Percentiles rank a stretch among this genome's conserved stretches.
Evolutionary conservation across 2,797 vertebrate genomes (phyloP).

Genomic region (Eurystomus glaucurus): DNA sequence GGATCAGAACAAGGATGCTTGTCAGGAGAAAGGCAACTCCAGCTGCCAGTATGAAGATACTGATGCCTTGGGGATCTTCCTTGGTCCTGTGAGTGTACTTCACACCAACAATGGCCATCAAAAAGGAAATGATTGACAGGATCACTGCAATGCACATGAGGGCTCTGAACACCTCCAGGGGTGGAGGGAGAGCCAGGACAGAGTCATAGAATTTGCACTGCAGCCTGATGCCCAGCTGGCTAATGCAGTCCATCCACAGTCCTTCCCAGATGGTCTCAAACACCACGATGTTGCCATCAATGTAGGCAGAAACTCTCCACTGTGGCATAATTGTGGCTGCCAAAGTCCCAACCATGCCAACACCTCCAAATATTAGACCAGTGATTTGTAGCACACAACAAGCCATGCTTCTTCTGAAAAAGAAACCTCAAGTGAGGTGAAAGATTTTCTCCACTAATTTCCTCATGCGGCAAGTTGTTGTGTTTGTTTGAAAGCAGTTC

Average conservation of each 20-base stretch:
- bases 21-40: slow-evolving; percentile 89
- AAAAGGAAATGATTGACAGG: slow-evolving; percentile 83
- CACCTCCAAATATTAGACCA: slow-evolving; percentile 85
- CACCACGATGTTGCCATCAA: slow-evolving; percentile 92
- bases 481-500: neutral
- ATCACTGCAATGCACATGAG: slow-evolving; percentile 88
- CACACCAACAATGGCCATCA: slow-evolving; percentile 87
- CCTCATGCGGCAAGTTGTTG: neutral
- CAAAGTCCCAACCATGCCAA: slow-evolving; percentile 88
- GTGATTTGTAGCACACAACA: slow-evolving; percentile 84
- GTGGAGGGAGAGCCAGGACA: slow-evolving; percentile 82
- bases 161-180: slow-evolving; percentile 87
- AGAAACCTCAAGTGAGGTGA: neutral
- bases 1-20: slow-evolving; percentile 87
- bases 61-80: slow-evolving; percentile 75
- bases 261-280: slow-evolving; percentile 94
- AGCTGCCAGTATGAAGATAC: slow-evolving; percentile 81
- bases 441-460: neutral
- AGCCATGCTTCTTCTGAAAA: slow-evolving; percentile 68
- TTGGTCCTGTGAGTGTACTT: slow-evolving; percentile 84
- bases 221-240: slow-evolving; percentile 88
- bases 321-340: slow-evolving; percentile 93
- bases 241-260: slow-evolving; percentile 94
- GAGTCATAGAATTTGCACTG: slow-evolving; percentile 85
- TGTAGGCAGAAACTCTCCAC: slow-evolving; percentile 94